A percentile compares a stretch with the other conserved stretches of the same genome.
phyloP scores from a whole-genome alignment of 2,888 invertebrate genomes.

The Protodeltote pygarga region DNA sequence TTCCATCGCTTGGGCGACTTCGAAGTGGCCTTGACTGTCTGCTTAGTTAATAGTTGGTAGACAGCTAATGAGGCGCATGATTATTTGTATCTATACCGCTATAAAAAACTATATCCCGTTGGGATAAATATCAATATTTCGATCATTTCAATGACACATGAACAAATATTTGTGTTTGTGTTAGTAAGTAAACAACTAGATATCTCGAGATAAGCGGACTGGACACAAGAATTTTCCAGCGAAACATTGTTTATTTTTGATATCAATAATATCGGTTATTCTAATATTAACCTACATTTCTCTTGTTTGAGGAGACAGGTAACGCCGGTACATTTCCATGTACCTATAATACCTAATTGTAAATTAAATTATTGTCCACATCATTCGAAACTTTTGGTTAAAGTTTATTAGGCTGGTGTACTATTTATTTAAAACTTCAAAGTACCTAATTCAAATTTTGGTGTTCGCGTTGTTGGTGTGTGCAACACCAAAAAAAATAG shows the following conservation, averaged over 20 bases:
- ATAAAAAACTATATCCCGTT: conserved; percentile 3
- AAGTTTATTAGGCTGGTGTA: no score
- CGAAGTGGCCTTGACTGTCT: conserved; percentile 1
- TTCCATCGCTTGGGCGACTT: background rate
- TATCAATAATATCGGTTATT: conserved; percentile 29
- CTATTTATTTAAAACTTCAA: no score
- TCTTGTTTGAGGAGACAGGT: conserved; percentile 13
- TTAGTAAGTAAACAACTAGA: conserved; percentile 43
- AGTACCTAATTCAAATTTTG: no score
- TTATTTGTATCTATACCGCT: conserved; percentile 6
- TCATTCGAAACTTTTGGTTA: no score
- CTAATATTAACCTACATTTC: conserved; percentile 21
- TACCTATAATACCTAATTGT: background rate
- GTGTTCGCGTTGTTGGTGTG: no score
- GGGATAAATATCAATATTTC: conserved; percentile 24
- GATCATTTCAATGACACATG: conserved; percentile 39
- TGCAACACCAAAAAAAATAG: no score
- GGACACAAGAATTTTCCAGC: conserved; percentile 52
- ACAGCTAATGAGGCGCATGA: background rate
- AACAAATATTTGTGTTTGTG: conserved; percentile 46
- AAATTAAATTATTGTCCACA: no score
- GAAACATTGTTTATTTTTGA: conserved; percentile 39
- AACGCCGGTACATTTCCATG: conserved; percentile 29
- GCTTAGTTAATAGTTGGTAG: no score
- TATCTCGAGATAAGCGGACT: conserved; percentile 46